Evolutionary conservation across 2,888 invertebrate genomes (phyloP), one percentile per base, ranked within the genome.

Genomic region (Lamellibrachia columna): DNA sequence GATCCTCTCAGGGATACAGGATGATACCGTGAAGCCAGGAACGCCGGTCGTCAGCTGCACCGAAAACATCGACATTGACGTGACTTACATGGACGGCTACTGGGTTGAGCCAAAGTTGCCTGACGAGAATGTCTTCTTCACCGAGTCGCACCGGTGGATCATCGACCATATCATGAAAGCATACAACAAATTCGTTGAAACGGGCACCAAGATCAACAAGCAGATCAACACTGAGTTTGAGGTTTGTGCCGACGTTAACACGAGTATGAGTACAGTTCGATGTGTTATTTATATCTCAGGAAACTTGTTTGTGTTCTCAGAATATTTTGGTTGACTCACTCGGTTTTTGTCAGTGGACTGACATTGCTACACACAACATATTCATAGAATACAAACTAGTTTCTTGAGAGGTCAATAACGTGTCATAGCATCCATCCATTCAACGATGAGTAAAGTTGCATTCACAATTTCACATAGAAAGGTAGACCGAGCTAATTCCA

Each of bases 91-190:
- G 22, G 75, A 75, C 22, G 75, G 75, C 22, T 93, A 93, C 90
- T 93, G 93, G 93, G 90, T 92, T 52, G 75, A 92, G 52, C 91
- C 93, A 7, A 60, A 90, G n/a, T 90, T 91, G 11, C 92, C 92
- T 3, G 93, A 93, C 58, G 92, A 93, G 52, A 92, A 93, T 52
- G 92, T 93, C n/a, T 53, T 92, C 55, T 92, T 91, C 22, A 92
- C 93, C 53, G 93, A 92, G n/a, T 40, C 52, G 9, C 93, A 93
- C 90, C 58, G 92, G 75, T 91, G 92, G 53, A 93, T 93, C 91
- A 93, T 93, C 91, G 92, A 93, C 92, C 92, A 90, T 53, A 75
- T 93, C 53, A 92, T 93, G 92, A 53, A 92, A 90, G 91, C 92
- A n/a, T 93, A 93, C 90, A 60, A 55, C 28, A 90, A 91, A n/a